Conservation (phyloP, 1,140 invertebrate genomes). For the Brachionus asplanchnoidis region DNA sequence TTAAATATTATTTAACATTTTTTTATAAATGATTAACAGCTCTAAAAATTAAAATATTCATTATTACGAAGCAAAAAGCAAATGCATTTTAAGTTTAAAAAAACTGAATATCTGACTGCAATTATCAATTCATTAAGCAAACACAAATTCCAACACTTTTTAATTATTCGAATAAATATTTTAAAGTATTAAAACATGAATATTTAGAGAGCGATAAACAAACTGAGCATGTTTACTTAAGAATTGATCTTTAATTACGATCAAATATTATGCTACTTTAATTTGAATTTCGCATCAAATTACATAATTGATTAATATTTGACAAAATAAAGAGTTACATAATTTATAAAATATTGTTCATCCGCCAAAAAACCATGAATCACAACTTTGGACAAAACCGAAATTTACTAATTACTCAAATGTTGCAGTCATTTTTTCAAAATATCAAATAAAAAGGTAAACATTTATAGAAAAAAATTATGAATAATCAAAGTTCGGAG, state of each 20-base stretch:
- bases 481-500: too few species aligned
- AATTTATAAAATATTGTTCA: background rate
- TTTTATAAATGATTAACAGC: background rate
- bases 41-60: background rate
- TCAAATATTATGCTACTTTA: background rate
- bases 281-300: background rate
- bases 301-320: background rate
- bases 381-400: background rate
- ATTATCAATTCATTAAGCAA: background rate
- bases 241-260: background rate
- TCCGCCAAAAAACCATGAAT: background rate
- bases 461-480: background rate
- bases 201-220: background rate
- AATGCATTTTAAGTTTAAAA: background rate
- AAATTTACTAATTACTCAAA: background rate
- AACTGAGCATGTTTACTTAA: background rate
- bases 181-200: background rate
- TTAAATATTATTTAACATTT: background rate
- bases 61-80: too few species aligned
- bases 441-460: background rate
- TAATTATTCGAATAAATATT: background rate
- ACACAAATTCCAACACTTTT: background rate
- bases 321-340: background rate
- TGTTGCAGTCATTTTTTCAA: background rate
- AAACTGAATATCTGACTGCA: background rate